Percentiles rank a stretch among this genome's conserved stretches.
Conservation (phyloP, 2,113 vertebrate genomes). For the Alligator mississippiensis region DNA sequence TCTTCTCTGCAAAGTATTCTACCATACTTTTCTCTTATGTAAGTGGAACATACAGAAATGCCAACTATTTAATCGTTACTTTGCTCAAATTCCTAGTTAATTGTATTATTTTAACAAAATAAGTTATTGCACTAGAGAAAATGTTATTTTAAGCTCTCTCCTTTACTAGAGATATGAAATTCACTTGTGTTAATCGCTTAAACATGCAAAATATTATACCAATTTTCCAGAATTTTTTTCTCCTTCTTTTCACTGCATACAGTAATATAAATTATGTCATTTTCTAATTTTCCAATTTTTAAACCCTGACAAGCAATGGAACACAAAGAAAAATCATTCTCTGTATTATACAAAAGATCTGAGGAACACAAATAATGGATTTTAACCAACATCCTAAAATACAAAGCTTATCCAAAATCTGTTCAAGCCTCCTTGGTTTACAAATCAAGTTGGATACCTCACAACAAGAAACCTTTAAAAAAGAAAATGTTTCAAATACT, state of each 20-base stretch:
- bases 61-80: constrained; percentile 28
- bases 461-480: background rate
- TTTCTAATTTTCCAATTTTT: constrained; percentile 28
- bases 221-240: background rate
- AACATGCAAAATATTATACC: background rate
- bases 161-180: constrained; percentile 1
- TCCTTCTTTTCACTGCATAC: constrained; percentile 7
- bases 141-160: constrained; percentile 20
- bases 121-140: constrained; percentile 22
- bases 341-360: background rate
- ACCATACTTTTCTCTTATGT: constrained; percentile 5
- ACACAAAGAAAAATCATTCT: background rate
- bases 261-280: background rate
- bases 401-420: background rate
- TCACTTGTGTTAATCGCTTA: constrained; percentile 14
- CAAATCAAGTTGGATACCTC: background rate
- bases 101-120: constrained; percentile 57
- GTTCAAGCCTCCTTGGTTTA: background rate
- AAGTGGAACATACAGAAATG: constrained; percentile 13
- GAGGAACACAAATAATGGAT: background rate
- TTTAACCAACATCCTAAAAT: constrained; percentile 31
- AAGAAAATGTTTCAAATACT: accelerated
- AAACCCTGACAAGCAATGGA: constrained; percentile 36
- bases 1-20: background rate
- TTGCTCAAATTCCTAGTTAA: constrained; percentile 46